Evolutionary conservation across 2,888 invertebrate species (phyloP).

Genomic region (Linnaemya vulpina): DNA sequence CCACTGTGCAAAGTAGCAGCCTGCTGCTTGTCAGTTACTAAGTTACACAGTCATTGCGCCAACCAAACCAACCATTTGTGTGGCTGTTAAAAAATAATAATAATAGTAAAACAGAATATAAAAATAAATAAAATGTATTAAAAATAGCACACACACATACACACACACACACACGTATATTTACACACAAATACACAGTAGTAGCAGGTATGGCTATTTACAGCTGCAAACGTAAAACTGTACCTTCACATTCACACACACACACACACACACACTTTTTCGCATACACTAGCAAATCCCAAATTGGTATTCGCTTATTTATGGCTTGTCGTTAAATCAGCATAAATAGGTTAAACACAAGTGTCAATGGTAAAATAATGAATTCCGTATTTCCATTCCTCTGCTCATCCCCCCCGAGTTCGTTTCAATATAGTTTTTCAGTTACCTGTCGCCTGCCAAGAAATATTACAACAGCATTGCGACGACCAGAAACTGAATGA

Average conservation of each 20-base stretch:
- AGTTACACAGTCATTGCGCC: slow-evolving; percentile 9
- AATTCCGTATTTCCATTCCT: slow-evolving; percentile 72
- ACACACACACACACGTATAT: background rate
- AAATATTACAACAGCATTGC: slow-evolving; percentile 53
- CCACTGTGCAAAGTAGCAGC: slow-evolving; percentile 4
- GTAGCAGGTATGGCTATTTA: slow-evolving; percentile 1
- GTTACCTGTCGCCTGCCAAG: slow-evolving; percentile 14
- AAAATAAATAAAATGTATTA: slow-evolving; percentile 37
- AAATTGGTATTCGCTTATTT: slow-evolving; percentile 77
- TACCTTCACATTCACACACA: background rate
- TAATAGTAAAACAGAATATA: slow-evolving; percentile 2
- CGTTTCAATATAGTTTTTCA: background rate
- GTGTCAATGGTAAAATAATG: slow-evolving; percentile 81
- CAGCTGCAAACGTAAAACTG: slow-evolving; percentile 29
- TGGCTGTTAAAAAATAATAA: slow-evolving; percentile 30
- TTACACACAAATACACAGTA: background rate
- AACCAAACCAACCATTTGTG: slow-evolving; percentile 37
- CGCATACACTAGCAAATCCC: slow-evolving; percentile 67
- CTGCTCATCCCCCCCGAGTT: background rate
- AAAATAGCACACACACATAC: slow-evolving; percentile 18
- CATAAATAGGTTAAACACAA: slow-evolving; percentile 81
- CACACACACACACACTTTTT: slow-evolving; percentile 32
- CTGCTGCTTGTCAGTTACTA: slow-evolving; percentile 26
- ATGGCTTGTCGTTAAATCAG: slow-evolving; percentile 81
- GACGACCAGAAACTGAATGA: slow-evolving; percentile 1